These are phyloP conservation scores for Drosophila sp. DNA, from an alignment of 1,140 invertebrate species.

Conservation along the genomic window DNA sequence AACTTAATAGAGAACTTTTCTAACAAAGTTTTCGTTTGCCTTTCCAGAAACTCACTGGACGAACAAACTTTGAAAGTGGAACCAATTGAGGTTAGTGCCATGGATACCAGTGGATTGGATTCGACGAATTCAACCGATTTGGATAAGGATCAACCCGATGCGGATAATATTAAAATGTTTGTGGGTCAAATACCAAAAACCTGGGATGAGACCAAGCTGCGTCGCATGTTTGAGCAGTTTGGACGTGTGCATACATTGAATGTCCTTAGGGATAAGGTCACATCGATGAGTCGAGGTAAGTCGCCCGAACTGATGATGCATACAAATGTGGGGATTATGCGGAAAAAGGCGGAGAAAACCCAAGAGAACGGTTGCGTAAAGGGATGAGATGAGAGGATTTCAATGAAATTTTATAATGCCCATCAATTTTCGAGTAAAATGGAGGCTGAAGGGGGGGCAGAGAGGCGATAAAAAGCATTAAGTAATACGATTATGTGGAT, in stretches of 20 bases:
- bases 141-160: slow-evolving; percentile 90
- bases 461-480: slow-evolving; percentile 38
- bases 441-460: slow-evolving; percentile 1
- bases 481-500: slow-evolving; percentile 76
- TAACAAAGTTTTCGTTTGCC: background rate
- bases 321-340: slow-evolving; percentile 68
- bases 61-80: slow-evolving; percentile 44
- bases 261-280: slow-evolving; percentile 97
- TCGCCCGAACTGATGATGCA: slow-evolving; percentile 38
- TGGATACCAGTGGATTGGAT: slow-evolving; percentile 34
- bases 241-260: slow-evolving; percentile 98
- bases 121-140: slow-evolving; percentile 42
- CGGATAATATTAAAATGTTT: slow-evolving; percentile 99
- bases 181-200: slow-evolving; percentile 97
- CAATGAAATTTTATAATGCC: slow-evolving; percentile 76
- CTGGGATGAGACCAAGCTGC: slow-evolving; percentile 98
- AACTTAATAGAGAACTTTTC: background rate
- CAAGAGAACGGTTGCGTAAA: background rate
- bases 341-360: background rate
- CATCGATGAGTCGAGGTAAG: slow-evolving; percentile 97
- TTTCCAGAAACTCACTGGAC: slow-evolving; percentile 36
- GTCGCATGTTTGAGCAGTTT: slow-evolving; percentile 97
- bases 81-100: slow-evolving; percentile 21
- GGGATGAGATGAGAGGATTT: slow-evolving; percentile 1
- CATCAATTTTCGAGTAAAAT: slow-evolving; percentile 51